Base-by-base conservation (phyloP, 1,140 invertebrate species). In the Drosophila punjabiensis region DNA sequence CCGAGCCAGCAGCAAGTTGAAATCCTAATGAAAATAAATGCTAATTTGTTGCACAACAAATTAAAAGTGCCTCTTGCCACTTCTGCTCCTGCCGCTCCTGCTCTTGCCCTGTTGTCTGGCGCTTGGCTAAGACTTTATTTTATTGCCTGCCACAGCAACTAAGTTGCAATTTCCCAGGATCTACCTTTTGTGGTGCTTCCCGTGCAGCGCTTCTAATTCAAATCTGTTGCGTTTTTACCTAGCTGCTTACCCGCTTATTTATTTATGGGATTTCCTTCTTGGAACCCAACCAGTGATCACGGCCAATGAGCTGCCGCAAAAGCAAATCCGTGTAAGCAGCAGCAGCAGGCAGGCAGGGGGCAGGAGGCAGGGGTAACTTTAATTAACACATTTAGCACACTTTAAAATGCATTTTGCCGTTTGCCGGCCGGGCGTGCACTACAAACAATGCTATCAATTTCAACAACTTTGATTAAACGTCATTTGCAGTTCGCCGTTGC, bases 391-490 rank as follows among this genome's bases (percentile, higher is more conserved):
- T 81, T 88, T 81, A 65, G 65, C 76, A 69, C 68, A 81, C 79
- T 88, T 88, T 82, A 89, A 89, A 82, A 89, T 90, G 82, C 86
- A 86, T 81, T 81, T 86, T 62, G 67, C 82, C 88, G 75, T 79
- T 79, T 89, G 65, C 48, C 61, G 55, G 35, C 20, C 64, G 64
- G 52, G 71, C 65, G 33, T 47, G 65, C 56, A 63, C 61, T 47
- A 65, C 83, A 90, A 85, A 90, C 86, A 89, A 90, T 90, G 86
- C 87, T 85, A 90, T 90, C 86, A 90, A 90, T 90, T 90, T 90
- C 86, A 90, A 90, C 82, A 90, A 90, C 82, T 90, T 90, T 90
- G 86, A 90, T 90, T 90, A 90, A 90, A 90, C 86, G 86, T 90
- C 86, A 90, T 90, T 90, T 90, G 73, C 86, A 90, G 86, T 68